These are phyloP conservation scores for Pedionomus torquatus DNA, from an alignment of 2,113 vertebrate species.

Conservation along the genomic window DNA sequence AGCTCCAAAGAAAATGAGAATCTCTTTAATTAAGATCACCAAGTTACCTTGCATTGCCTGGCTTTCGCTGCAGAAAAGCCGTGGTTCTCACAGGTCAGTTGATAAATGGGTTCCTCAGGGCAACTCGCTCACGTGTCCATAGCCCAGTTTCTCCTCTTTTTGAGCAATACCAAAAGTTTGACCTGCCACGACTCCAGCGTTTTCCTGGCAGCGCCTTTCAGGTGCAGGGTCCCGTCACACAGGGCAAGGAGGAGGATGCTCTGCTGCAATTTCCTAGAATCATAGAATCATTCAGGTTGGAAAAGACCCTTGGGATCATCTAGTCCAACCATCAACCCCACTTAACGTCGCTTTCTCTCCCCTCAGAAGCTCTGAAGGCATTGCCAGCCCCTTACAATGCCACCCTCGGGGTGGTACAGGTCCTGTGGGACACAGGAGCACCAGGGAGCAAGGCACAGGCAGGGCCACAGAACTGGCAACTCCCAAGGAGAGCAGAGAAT, in stretches of 20 bases:
- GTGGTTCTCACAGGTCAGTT: neutral
- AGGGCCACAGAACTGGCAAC: neutral
- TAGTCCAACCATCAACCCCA: too few species aligned
- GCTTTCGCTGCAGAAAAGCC: neutral
- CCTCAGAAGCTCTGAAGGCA: neutral
- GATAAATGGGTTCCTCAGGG: neutral
- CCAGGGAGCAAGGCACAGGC: neutral
- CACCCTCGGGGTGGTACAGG: fast-evolving
- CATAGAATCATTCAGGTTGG: too few species aligned
- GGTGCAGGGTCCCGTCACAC: neutral
- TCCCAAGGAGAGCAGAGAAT: neutral
- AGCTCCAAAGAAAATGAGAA: neutral
- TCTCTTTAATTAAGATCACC: neutral
- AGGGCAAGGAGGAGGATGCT: neutral
- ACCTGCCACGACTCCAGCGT: fast-evolving
- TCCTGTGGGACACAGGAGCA: neutral
- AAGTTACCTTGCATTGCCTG: neutral
- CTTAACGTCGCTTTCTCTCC: neutral
- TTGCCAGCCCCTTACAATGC: neutral
- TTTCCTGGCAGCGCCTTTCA: neutral
- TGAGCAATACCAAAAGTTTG: neutral
- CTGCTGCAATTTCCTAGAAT: neutral
- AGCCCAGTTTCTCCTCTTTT: neutral
- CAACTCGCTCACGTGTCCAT: fast-evolving
- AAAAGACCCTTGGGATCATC: too few species aligned